These are phyloP conservation scores for Akabosia matsudoensis DNA, from an alignment of 1,140 invertebrate species.

Conservation along the genomic window DNA sequence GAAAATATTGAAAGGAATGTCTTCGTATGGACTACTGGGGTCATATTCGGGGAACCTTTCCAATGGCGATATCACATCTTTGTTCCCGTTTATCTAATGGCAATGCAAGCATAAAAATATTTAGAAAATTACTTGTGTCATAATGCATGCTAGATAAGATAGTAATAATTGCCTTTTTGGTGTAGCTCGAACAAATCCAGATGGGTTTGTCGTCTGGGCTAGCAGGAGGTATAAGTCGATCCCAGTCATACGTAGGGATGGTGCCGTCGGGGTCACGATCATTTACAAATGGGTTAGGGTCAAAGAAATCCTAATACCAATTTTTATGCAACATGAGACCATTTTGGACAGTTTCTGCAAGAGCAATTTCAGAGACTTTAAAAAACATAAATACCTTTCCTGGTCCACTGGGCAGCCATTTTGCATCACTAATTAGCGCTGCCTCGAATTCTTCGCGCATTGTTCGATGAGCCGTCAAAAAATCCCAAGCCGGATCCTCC, in stretches of 20 bases:
- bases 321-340: too few relatives aligned
- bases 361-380: too few relatives aligned
- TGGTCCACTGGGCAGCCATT: slow-evolving; percentile 27
- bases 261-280: slow-evolving; percentile 37
- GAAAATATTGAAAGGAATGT: slow-evolving; percentile 35
- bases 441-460: slow-evolving; percentile 37
- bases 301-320: slow-evolving; percentile 42
- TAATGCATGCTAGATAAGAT: slow-evolving; percentile 6
- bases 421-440: slow-evolving; percentile 15
- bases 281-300: slow-evolving; percentile 42
- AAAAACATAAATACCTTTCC: too few relatives aligned
- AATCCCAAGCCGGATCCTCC: slow-evolving; percentile 42
- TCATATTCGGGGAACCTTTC: slow-evolving; percentile 38
- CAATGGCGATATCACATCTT: slow-evolving; percentile 41
- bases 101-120: not conserved
- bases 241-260: slow-evolving; percentile 40
- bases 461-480: slow-evolving; percentile 23
- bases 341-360: too few relatives aligned
- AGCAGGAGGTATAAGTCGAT: slow-evolving; percentile 12
- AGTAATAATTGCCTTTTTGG: slow-evolving; percentile 29
- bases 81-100: slow-evolving; percentile 42
- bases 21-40: slow-evolving; percentile 30
- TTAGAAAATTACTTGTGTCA: not conserved
- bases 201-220: slow-evolving; percentile 26
- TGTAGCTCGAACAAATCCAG: slow-evolving; percentile 30